These are phyloP conservation scores for Copidosoma floridanum DNA, from an alignment of 1,140 invertebrate genomes.

Conservation along the genomic window DNA sequence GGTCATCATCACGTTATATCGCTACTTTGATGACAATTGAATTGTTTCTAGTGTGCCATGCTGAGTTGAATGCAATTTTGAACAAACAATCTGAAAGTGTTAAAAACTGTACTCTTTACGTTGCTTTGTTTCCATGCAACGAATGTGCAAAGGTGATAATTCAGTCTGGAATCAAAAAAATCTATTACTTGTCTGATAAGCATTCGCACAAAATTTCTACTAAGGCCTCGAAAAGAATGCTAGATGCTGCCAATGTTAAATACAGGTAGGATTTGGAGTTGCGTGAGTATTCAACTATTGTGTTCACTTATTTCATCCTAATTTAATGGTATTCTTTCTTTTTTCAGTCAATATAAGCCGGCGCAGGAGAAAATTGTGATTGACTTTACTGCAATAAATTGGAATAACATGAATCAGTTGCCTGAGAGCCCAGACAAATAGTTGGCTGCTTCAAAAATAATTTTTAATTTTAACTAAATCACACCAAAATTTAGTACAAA, in stretches of 20 bases:
- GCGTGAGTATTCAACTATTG: slow-evolving; percentile 10
- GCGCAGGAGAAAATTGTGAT: slow-evolving; percentile 65
- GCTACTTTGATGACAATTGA: neutral
- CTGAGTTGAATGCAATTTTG: slow-evolving; percentile 94
- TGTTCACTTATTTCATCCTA: neutral
- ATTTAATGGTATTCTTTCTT: slow-evolving; percentile 29
- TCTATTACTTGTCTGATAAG: slow-evolving; percentile 83
- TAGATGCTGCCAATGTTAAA: slow-evolving; percentile 71
- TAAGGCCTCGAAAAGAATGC: slow-evolving; percentile 76
- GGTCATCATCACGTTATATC: slow-evolving; percentile 1
- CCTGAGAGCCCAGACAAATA: slow-evolving; percentile 44
- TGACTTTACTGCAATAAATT: slow-evolving; percentile 64
- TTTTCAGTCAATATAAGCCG: slow-evolving; percentile 67
- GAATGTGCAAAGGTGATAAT: slow-evolving; percentile 98
- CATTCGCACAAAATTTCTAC: slow-evolving; percentile 67
- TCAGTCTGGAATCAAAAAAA: slow-evolving; percentile 82
- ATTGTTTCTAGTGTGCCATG: slow-evolving; percentile 84
- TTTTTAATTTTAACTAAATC: neutral
- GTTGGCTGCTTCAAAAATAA: neutral
- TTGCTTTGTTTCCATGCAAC: slow-evolving; percentile 90
- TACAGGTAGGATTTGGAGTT: slow-evolving; percentile 55
- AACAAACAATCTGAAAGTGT: slow-evolving; percentile 83
- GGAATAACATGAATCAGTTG: slow-evolving; percentile 56
- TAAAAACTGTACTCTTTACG: slow-evolving; percentile 80
- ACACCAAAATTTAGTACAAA: too few species aligned